These are phyloP conservation scores for Choreutis nemorana DNA, from an alignment of 2,888 invertebrate species.

Conservation along the genomic window DNA sequence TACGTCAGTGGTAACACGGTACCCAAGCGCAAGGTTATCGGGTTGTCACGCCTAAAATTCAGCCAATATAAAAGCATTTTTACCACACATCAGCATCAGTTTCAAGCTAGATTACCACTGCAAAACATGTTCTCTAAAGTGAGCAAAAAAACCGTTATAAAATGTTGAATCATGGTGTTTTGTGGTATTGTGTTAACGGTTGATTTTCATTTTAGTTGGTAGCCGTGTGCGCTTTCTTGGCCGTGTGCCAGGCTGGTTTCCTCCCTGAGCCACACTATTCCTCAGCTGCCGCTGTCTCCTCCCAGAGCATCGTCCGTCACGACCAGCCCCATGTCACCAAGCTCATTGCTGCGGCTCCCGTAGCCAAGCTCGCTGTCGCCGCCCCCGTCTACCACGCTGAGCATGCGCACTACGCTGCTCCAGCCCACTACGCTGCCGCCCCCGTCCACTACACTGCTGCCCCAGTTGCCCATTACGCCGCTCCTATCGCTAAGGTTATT, in stretches of 20 bases:
- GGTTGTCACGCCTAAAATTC: too few species aligned
- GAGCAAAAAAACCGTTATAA: neutral
- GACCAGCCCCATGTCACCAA: constrained; percentile 20
- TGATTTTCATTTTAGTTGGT: constrained; percentile 1
- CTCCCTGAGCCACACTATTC: constrained; percentile 17
- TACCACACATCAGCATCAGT: too few species aligned
- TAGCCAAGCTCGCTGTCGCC: constrained; percentile 14
- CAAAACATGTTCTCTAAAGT: neutral
- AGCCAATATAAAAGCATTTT: too few species aligned
- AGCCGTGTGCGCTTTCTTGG: neutral
- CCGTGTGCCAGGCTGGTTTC: constrained; percentile 8
- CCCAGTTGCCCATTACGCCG: constrained; percentile 17
- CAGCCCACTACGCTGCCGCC: constrained; percentile 17
- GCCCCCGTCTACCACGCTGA: too few species aligned
- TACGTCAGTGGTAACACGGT: too few species aligned
- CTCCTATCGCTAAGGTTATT: constrained; percentile 16
- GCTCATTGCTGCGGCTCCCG: constrained; percentile 13
- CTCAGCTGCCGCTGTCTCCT: constrained; percentile 15
- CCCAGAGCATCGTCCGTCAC: constrained; percentile 16
- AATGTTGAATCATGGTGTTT: neutral
- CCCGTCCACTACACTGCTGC: constrained; percentile 26
- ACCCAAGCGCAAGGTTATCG: too few species aligned
- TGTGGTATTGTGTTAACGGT: neutral
- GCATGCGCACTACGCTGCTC: constrained; percentile 10
- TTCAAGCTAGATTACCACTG: neutral